phyloP scores from a whole-genome alignment of 2,113 vertebrate genomes.

The Bubo scandiacus region DNA sequence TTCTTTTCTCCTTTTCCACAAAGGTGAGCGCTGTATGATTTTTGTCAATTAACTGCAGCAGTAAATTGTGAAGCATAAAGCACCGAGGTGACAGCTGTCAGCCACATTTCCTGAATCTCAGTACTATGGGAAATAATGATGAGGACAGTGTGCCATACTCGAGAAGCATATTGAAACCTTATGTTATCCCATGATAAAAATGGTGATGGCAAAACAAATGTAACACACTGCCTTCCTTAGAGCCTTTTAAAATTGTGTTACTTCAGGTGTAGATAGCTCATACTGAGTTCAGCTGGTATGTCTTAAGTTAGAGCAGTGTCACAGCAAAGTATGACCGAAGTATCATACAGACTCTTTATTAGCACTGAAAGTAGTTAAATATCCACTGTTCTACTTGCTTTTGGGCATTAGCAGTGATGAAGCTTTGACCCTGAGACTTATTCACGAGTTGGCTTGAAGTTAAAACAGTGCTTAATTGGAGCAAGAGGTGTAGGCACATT shows the following conservation, averaged over 20 bases:
- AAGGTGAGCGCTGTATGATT: slow-evolving; percentile 79
- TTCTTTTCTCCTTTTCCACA: slow-evolving; percentile 94
- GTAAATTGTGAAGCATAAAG: background rate
- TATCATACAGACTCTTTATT: background rate
- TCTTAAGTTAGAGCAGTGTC: background rate
- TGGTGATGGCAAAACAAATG: background rate
- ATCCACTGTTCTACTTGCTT: background rate
- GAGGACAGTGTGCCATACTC: background rate
- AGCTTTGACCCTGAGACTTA: background rate
- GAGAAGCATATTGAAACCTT: background rate
- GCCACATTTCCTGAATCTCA: background rate
- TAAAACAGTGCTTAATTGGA: background rate
- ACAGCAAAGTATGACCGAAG: background rate
- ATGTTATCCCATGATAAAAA: background rate
- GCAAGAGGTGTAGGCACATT: background rate
- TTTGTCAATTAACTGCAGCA: background rate
- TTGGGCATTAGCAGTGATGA: background rate
- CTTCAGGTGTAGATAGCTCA: background rate
- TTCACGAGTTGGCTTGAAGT: background rate
- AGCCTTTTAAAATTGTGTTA: background rate
- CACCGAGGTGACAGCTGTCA: background rate
- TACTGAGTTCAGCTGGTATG: background rate
- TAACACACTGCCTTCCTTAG: background rate
- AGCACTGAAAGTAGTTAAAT: background rate
- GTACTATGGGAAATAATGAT: background rate